Percentiles rank a stretch among this genome's conserved stretches.
These are phyloP conservation scores for Danionella dracula DNA, from an alignment of 2,797 vertebrate species.

Conservation along the genomic window DNA sequence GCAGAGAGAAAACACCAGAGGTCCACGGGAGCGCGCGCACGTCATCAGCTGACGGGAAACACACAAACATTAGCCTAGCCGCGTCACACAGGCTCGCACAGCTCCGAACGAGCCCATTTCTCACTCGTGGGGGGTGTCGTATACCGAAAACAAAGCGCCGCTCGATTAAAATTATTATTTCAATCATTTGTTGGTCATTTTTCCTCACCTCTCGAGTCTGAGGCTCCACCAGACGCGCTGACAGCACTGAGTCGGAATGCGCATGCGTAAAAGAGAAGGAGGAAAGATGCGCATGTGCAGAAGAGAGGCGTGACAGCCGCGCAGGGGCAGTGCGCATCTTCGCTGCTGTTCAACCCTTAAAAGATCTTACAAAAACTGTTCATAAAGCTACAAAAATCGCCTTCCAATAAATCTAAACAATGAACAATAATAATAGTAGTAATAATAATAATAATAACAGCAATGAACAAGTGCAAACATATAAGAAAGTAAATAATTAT, in stretches of 20 bases:
- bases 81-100: background rate
- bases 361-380: no score
- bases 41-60: background rate
- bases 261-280: background rate
- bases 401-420: no score
- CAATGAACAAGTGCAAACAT: no score
- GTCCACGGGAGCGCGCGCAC: background rate
- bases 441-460: no score
- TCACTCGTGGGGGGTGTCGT: background rate
- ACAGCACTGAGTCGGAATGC: background rate
- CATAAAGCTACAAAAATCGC: no score
- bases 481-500: no score
- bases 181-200: no score
- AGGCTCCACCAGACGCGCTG: background rate
- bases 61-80: background rate
- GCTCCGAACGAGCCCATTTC: background rate
- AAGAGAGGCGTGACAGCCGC: background rate
- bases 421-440: no score
- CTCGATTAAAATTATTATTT: background rate
- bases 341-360: no score
- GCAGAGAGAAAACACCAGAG: background rate
- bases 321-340: background rate
- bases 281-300: background rate
- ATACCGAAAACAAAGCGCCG: background rate
- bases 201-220: background rate